These are phyloP conservation scores for Laspeyria flexula DNA, from an alignment of 2,888 invertebrate genomes.

Conservation along the genomic window DNA sequence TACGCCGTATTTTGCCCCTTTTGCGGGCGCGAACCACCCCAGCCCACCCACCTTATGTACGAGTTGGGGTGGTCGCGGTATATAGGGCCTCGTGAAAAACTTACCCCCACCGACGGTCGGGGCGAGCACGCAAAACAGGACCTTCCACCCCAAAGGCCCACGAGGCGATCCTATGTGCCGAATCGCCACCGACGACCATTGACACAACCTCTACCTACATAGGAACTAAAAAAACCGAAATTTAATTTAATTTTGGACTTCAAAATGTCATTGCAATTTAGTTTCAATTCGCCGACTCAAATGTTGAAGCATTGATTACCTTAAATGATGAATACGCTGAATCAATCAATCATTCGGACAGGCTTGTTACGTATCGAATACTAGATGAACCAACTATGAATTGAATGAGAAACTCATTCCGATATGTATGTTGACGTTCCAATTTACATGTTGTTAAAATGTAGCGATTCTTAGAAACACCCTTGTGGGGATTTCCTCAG, in stretches of 20 bases:
- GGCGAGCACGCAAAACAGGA: slow-evolving; percentile 84
- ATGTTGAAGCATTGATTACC: slow-evolving; percentile 23
- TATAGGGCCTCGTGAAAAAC: slow-evolving; percentile 86
- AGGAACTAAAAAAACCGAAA: slow-evolving; percentile 34
- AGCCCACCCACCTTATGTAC: slow-evolving; percentile 84
- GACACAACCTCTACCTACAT: slow-evolving; percentile 39
- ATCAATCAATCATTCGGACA: slow-evolving; percentile 27
- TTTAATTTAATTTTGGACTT: slow-evolving; percentile 21
- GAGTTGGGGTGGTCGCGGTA: slow-evolving; percentile 85
- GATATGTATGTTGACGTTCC: slow-evolving; percentile 31
- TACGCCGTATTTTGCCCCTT: slow-evolving; percentile 87
- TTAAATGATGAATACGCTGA: slow-evolving; percentile 29
- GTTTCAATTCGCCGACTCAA: slow-evolving; percentile 11
- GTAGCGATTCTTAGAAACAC: slow-evolving; percentile 62
- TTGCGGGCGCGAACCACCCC: slow-evolving; percentile 86
- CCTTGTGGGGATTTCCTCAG: slow-evolving; percentile 64
- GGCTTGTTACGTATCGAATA: slow-evolving; percentile 12
- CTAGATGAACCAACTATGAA: slow-evolving; percentile 15
- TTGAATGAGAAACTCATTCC: slow-evolving; percentile 12
- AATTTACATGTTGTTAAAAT: slow-evolving; percentile 46
- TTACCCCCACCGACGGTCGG: slow-evolving; percentile 81
- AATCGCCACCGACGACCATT: slow-evolving; percentile 59
- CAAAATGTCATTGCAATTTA: slow-evolving; percentile 26
- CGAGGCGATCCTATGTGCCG: slow-evolving; percentile 73
- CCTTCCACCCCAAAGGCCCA: slow-evolving; percentile 78